These are phyloP conservation scores for Rhorus exstirpatorius DNA, from an alignment of 2,888 invertebrate species.

Conservation along the genomic window DNA sequence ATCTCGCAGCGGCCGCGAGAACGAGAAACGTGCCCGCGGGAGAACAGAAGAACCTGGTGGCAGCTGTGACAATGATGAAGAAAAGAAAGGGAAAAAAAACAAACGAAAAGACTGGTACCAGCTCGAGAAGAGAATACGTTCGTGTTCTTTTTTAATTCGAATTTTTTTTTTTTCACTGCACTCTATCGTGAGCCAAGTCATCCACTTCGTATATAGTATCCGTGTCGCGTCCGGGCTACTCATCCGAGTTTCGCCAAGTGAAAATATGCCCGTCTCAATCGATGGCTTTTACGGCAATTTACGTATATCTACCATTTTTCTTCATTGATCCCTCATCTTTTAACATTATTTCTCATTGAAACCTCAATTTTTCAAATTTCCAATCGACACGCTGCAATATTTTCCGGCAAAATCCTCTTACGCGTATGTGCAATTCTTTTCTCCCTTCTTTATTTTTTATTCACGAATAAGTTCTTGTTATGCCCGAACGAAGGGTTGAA, in stretches of 20 bases:
- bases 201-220: neutral
- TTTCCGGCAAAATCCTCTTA: constrained; percentile 11
- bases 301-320: too few species aligned
- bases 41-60: constrained; percentile 62
- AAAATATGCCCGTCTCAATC: neutral
- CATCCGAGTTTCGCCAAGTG: constrained; percentile 12
- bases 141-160: constrained; percentile 34
- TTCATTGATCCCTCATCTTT: neutral
- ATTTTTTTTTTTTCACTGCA: constrained; percentile 50
- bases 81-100: constrained; percentile 53
- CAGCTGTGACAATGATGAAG: constrained; percentile 66
- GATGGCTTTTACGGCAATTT: too few species aligned
- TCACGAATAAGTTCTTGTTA: constrained; percentile 15
- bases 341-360: neutral
- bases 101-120: too few species aligned
- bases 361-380: neutral
- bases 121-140: constrained; percentile 58
- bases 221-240: constrained; percentile 29
- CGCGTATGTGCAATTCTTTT: neutral
- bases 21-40: constrained; percentile 64
- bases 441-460: neutral
- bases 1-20: constrained; percentile 62
- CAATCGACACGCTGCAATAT: neutral
- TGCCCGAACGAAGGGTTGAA: constrained; percentile 1
- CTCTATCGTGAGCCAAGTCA: constrained; percentile 50